A percentile compares a stretch with the other conserved stretches of the same genome.
Evolutionary conservation across 2,888 invertebrate genomes (phyloP).

Genomic region (Himalopsyche japonica): DNA sequence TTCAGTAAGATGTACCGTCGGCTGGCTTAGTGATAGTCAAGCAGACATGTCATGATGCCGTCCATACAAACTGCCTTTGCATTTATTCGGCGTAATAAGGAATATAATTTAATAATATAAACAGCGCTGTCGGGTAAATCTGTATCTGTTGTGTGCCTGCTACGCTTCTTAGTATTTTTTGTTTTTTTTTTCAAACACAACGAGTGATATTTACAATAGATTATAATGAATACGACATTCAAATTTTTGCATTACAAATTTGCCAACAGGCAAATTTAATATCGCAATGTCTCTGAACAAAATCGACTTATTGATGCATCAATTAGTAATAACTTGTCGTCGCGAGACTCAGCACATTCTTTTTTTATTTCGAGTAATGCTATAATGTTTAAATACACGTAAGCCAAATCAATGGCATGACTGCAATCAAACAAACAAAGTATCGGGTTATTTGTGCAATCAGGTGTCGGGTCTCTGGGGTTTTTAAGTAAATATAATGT

Average conservation of each 20-base stretch:
- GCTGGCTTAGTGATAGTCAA: slow-evolving; percentile 32
- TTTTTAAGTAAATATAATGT: slow-evolving; percentile 33
- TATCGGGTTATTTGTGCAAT: slow-evolving; percentile 87
- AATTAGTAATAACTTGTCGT: neutral
- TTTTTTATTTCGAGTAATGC: neutral
- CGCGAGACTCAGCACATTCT: neutral
- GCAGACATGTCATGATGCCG: slow-evolving; percentile 40
- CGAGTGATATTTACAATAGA: slow-evolving; percentile 31
- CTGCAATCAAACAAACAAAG: slow-evolving; percentile 61
- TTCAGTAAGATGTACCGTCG: slow-evolving; percentile 7
- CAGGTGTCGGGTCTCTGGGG: slow-evolving; percentile 69
- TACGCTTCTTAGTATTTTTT: slow-evolving; percentile 20
- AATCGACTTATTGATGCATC: neutral
- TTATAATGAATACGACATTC: slow-evolving; percentile 11
- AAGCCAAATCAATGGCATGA: slow-evolving; percentile 52
- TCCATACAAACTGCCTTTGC: slow-evolving; percentile 34
- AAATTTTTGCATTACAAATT: slow-evolving; percentile 13
- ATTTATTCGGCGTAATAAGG: slow-evolving; percentile 20
- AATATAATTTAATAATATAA: slow-evolving; percentile 2
- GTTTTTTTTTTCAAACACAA: slow-evolving; percentile 4
- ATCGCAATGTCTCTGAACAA: neutral
- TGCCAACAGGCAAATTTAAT: neutral
- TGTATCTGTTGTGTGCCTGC: slow-evolving; percentile 16
- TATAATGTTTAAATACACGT: neutral
- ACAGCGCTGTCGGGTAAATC: slow-evolving; percentile 2